Base-by-base conservation (phyloP, 2,797 vertebrate species). In the Ceryle rudis region DNA sequence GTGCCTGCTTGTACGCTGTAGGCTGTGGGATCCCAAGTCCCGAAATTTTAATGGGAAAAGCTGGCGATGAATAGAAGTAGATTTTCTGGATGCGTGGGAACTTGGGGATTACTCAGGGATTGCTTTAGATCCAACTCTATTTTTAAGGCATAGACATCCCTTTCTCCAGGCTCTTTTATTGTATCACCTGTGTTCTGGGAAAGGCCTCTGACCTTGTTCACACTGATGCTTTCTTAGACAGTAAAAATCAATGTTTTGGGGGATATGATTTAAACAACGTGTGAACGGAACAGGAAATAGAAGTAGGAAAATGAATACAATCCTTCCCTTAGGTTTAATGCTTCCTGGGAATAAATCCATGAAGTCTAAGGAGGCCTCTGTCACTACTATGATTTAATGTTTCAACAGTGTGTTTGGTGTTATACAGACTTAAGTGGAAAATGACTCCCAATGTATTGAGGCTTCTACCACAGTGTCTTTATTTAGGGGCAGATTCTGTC, bases 401-500 rank as follows among this genome's bases (percentile, higher is more conserved):
- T 95, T 84, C 44, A 61, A 6, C 26, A 26, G 10, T 10, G 9
- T 84, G 19, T 75, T 93, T 86, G 61, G 47, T 65, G 47, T 77
- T 82, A 28, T 10, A 46, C 9, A 70, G 81, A 70, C 46, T 82
- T 60, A 49, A 90, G 64, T 85, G 83, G 83, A 92, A 92, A 95
- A 88, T 67, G 0, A 54, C 37, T 82, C 46, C 8, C 4, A 44
- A 61, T 87, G 90, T 89, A 95, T 69, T 58, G 55, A 92, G 71
- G 54, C 5, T 90, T 84, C 65, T 82, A 65, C 39, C 10, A 3
- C 46, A 26, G n/a, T 85, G 58, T 69, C 74, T 86, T 88, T 94
- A 69, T 89, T 90, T 90, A 92, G 86, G 78, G 44, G 54, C 31
- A 77, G 52, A 71, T 69, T 85, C 81, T 94, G 55, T 77, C 93